A percentile compares a stretch with the other conserved stretches of the same genome.
Evolutionary conservation across 53 echinoderm and acorn worm genomes (phyloP).

Genomic region (Henricia sp.): DNA sequence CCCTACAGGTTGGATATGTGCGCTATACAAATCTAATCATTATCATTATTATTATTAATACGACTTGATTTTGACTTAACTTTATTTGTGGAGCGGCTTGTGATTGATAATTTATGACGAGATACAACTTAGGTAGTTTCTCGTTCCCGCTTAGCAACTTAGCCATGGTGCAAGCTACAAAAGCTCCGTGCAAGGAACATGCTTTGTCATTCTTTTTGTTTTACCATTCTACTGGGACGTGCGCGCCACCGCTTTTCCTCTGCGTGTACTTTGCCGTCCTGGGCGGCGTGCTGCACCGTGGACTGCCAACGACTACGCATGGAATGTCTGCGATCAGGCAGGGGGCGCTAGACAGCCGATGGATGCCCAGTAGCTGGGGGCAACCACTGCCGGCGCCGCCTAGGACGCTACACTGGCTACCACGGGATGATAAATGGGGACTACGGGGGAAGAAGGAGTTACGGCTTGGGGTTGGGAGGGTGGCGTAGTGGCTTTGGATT

Average conservation of each 20-base stretch:
- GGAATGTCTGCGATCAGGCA: slow-evolving; percentile 47
- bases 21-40: too few species aligned
- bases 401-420: too few species aligned
- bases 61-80: too few species aligned
- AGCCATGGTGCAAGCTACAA: neutral
- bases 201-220: neutral
- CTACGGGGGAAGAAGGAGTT: slow-evolving; percentile 22
- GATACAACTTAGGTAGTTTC: too few species aligned
- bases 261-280: slow-evolving; percentile 51
- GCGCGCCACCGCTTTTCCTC: slow-evolving; percentile 51
- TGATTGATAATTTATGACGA: too few species aligned
- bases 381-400: too few species aligned
- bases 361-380: slow-evolving; percentile 56
- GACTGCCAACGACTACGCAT: slow-evolving; percentile 47
- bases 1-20: too few species aligned
- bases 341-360: slow-evolving; percentile 53
- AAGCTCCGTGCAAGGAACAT: slow-evolving; percentile 23
- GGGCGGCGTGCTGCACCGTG: slow-evolving; percentile 29
- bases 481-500: slow-evolving; percentile 30
- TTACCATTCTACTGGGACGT: slow-evolving; percentile 56
- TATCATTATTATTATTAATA: too few species aligned
- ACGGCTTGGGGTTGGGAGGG: slow-evolving; percentile 39
- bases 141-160: too few species aligned
- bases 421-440: slow-evolving; percentile 7
- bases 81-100: too few species aligned